Conservation (phyloP, 1,140 invertebrate species). For the Drosophila funebris region DNA sequence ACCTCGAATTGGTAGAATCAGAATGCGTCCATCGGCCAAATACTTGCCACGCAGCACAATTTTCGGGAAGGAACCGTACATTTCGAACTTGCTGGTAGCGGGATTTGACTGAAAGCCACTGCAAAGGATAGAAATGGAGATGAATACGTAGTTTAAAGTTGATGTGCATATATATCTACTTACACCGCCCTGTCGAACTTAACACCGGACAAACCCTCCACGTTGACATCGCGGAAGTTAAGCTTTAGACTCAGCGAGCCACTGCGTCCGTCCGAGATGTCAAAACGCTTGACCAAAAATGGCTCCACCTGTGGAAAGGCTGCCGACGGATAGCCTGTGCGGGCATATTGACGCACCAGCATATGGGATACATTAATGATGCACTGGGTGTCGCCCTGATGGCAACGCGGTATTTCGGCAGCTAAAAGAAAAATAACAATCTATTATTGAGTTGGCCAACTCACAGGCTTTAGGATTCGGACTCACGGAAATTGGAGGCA, state of each 20-base stretch:
- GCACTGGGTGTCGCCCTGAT: conserved; percentile 66
- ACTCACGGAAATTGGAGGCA: conserved; percentile 72
- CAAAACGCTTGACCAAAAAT: conserved; percentile 70
- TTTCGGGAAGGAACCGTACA: conserved; percentile 76
- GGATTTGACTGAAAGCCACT: conserved; percentile 77
- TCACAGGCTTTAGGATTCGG: neutral
- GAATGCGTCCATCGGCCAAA: conserved; percentile 74
- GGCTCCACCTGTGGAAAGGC: conserved; percentile 76
- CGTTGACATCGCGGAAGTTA: conserved; percentile 74
- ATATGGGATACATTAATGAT: conserved; percentile 63
- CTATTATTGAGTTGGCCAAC: neutral
- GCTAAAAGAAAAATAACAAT: conserved; percentile 44
- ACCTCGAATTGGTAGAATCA: conserved; percentile 78
- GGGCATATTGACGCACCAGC: conserved; percentile 59
- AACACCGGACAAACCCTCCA: conserved; percentile 74
- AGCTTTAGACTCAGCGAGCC: conserved; percentile 76
- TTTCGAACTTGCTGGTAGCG: conserved; percentile 75
- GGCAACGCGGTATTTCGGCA: conserved; percentile 69
- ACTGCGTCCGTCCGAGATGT: conserved; percentile 72
- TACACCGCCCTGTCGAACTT: conserved; percentile 81
- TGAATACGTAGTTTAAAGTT: neutral
- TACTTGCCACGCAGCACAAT: conserved; percentile 75
- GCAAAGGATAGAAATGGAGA: neutral
- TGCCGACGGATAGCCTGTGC: conserved; percentile 63
- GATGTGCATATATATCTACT: conserved; percentile 30